Evolutionary conservation across 2,888 invertebrate genomes (phyloP), one percentile per base, ranked within the genome.

Genomic region (Galeopsomyia nigrocyanea): DNA sequence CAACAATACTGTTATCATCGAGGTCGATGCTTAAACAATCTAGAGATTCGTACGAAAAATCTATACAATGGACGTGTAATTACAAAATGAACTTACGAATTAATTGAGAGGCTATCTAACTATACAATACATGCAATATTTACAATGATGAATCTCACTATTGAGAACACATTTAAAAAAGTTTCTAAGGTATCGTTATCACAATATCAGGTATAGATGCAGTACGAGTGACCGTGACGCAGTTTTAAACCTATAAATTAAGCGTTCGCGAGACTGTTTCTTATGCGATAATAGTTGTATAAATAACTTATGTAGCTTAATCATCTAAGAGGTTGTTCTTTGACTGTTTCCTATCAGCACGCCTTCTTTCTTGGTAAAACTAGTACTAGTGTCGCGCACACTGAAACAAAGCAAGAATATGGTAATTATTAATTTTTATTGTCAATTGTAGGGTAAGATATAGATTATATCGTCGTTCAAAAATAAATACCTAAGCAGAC

Each of bases 401-500:
- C 77, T 77, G 67, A 21, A 77, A 77, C 7, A 68, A 17, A 64
- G 1, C 7, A 39, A 13, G 64, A 51, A 39, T 0, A 62, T 49
- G 46, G 26, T 7, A 13, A 39, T 39, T 9, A 39, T 10, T 39
- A 3, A 39, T 39, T 39, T 7, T 39, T 39, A n/a, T 39, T 39
- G 5, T 7, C 10, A 39, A 39, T 7, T 39, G 39, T 7, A 39
- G 1, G 39, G 13, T 39, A 3, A 13, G 13, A 5, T 1, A 39
- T 13, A 31, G 31, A 39, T 39, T 39, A 39, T n/a, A 39, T 39
- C 5, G 7, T 39, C 10, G 39, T 10, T 7, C 1, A 9, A 10
- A 39, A 13, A 39, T 39, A 39, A 39, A 39, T 87, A 93, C 93
- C 87, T 77, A 90, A 79, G 77, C 92, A 88, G 22, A 91, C 90